Evolutionary conservation across 1,140 invertebrate genomes (phyloP).

Genomic region (Drosophila murphyi): DNA sequence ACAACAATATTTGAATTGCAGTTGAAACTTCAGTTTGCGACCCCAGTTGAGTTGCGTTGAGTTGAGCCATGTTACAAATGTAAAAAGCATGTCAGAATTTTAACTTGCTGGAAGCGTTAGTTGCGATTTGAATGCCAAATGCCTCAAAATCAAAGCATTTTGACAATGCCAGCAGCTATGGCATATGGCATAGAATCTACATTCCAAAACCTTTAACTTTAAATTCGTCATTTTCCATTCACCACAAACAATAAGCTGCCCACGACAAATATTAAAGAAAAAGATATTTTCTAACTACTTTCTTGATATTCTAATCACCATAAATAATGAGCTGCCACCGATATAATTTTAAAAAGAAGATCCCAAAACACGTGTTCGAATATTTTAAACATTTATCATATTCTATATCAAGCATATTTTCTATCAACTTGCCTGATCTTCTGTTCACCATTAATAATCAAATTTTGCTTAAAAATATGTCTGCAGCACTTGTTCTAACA

Average conservation of each 20-base stretch:
- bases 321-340: neutral
- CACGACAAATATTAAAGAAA: no score
- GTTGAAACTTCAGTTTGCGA: conserved; percentile 46
- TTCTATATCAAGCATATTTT: no score
- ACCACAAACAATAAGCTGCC: no score
- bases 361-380: no score
- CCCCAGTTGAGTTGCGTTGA: conserved; percentile 24
- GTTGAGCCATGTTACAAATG: conserved; percentile 56
- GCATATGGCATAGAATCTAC: neutral
- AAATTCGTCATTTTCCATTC: no score
- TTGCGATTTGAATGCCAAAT: conserved; percentile 70
- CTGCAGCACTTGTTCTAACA: no score
- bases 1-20: conserved; percentile 7
- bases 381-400: neutral
- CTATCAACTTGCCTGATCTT: no score
- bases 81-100: conserved; percentile 78
- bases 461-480: neutral
- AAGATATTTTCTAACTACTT: neutral
- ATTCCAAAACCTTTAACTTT: no score
- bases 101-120: conserved; percentile 61
- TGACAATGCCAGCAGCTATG: conserved; percentile 40
- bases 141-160: conserved; percentile 42
- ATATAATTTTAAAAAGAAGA: neutral
- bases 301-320: neutral
- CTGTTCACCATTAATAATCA: no score